A percentile compares a stretch with the other conserved stretches of the same genome.
Evolutionary conservation across 2,797 vertebrate species (phyloP).

Genomic region (Phoebastria nigripes): DNA sequence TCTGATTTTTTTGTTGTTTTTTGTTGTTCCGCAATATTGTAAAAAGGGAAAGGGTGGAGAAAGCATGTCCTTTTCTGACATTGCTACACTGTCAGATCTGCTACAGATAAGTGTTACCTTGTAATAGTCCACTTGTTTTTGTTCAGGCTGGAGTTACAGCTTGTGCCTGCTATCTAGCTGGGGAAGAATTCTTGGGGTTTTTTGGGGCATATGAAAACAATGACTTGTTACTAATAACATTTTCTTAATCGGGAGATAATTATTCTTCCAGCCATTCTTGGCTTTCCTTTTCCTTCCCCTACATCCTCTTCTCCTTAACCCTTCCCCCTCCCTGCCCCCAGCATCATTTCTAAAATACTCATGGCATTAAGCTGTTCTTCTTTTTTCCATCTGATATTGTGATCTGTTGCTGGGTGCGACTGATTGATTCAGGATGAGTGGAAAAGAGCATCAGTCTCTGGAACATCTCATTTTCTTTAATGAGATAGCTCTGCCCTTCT

Average conservation of each 20-base stretch:
- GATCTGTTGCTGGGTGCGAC: neutral
- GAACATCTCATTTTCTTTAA: neutral
- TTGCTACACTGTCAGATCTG: neutral
- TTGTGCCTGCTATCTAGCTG: neutral
- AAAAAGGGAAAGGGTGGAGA: neutral
- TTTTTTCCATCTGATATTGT: neutral
- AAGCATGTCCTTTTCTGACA: neutral
- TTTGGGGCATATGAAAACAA: neutral
- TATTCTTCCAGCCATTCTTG: neutral
- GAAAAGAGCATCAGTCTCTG: neutral
- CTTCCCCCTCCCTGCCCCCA: neutral
- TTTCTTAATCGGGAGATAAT: neutral
- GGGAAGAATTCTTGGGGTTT: neutral
- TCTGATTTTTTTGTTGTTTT: neutral
- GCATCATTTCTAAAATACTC: neutral
- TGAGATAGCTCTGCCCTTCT: neutral
- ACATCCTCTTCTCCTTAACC: neutral
- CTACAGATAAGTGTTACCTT: neutral
- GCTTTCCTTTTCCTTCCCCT: neutral
- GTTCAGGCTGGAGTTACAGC: neutral
- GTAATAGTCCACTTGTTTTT: neutral
- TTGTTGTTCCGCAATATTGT: neutral
- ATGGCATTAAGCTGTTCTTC: fast-evolving
- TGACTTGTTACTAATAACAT: neutral
- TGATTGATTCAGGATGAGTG: neutral